Evolutionary conservation across 2,797 vertebrate species (phyloP).

Genomic region (Nannoperca australis): DNA sequence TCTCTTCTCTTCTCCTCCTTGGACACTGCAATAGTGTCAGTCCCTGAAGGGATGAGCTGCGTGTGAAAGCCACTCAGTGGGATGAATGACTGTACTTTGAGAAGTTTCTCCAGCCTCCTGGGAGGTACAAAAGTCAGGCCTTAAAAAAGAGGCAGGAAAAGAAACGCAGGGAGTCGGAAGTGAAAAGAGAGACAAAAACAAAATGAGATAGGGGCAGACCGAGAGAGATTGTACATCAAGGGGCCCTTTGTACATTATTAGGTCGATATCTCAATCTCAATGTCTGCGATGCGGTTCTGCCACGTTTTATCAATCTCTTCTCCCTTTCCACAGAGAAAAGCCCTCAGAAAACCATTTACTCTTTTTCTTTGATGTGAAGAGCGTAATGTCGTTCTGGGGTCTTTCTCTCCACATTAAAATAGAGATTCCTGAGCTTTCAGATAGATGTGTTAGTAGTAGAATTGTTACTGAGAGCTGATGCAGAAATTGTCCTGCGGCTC

Average conservation of each 20-base stretch:
- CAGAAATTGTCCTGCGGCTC: constrained; percentile 50
- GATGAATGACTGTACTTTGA: constrained; percentile 60
- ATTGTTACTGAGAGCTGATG: constrained; percentile 57
- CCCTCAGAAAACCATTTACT: constrained; percentile 65
- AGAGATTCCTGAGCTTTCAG: constrained; percentile 59
- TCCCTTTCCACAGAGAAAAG: constrained; percentile 43
- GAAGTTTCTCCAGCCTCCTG: constrained; percentile 57
- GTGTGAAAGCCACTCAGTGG: constrained; percentile 54
- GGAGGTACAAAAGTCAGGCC: constrained; percentile 41
- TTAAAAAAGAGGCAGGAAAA: constrained; percentile 28
- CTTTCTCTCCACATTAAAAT: constrained; percentile 61
- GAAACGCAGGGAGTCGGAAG: constrained; percentile 17
- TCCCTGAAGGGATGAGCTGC: constrained; percentile 46
- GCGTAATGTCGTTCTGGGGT: constrained; percentile 56
- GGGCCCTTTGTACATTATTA: constrained; percentile 68
- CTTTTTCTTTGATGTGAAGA: constrained; percentile 73
- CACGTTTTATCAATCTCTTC: constrained; percentile 62
- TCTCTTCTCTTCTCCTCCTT: constrained; percentile 17
- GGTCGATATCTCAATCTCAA: constrained; percentile 64
- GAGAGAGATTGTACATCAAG: constrained; percentile 62
- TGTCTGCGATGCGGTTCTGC: constrained; percentile 52
- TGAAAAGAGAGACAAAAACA: constrained; percentile 44
- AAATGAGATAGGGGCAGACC: constrained; percentile 23
- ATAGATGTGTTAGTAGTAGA: constrained; percentile 51
- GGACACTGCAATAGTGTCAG: constrained; percentile 21